These are phyloP conservation scores for Paraplagusia blochii DNA, from an alignment of 2,113 vertebrate genomes.

Conservation along the genomic window DNA sequence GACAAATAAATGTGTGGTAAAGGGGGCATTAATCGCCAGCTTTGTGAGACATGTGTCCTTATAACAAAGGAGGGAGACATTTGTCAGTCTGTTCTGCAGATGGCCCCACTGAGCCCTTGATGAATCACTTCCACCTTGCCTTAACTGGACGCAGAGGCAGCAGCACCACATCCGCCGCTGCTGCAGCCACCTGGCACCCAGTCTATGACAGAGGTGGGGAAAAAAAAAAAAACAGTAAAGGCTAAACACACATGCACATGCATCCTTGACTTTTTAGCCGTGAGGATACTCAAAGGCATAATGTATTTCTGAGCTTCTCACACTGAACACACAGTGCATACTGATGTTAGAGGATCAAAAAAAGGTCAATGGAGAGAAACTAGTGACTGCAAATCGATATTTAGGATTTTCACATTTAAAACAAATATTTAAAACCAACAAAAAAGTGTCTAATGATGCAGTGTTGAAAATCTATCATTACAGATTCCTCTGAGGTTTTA, in stretches of 20 bases:
- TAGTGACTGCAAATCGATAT: background rate
- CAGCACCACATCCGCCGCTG: constrained; percentile 47
- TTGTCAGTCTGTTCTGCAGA: constrained; percentile 79
- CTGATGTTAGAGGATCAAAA: background rate
- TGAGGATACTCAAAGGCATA: background rate
- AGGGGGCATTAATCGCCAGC: constrained; percentile 72
- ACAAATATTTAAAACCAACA: no score
- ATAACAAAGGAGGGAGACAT: constrained; percentile 81
- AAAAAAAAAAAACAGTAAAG: background rate
- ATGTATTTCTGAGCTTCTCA: background rate
- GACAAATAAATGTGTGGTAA: constrained; percentile 78
- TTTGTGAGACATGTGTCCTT: constrained; percentile 79
- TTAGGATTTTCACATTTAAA: no score
- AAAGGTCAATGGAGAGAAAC: background rate
- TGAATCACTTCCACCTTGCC: constrained; percentile 73
- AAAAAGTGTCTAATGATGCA: no score
- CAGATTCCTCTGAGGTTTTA: no score
- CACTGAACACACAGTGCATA: background rate
- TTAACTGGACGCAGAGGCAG: constrained; percentile 60
- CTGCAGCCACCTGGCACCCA: constrained; percentile 49
- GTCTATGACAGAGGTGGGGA: constrained; percentile 18
- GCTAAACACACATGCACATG: background rate
- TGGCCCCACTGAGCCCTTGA: constrained; percentile 74
- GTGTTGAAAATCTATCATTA: no score
- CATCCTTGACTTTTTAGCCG: background rate